Base-by-base conservation (phyloP, 2,113 vertebrate genomes). In the Capreolus pygargus region DNA sequence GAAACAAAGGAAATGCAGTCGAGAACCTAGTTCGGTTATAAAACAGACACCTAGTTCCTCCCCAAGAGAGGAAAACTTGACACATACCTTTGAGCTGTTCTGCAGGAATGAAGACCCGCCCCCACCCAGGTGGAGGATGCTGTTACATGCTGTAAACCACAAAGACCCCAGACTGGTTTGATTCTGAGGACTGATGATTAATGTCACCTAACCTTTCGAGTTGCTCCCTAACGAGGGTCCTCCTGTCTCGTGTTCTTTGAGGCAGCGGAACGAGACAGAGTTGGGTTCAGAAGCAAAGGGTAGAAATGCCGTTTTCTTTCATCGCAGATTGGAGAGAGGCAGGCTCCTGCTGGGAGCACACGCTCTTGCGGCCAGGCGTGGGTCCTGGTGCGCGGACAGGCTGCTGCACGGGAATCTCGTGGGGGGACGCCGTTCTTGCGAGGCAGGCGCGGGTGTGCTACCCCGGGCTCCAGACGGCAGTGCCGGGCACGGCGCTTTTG, bases 341-440 rank as follows among this genome's bases (percentile, higher is more conserved):
- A 54, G 6, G 21, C 21, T 25, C 8, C 43, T 23, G 12, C 50
- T 15, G 19, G 52, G n/a, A 12, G 7, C 33, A 25, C 50, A 36
- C 1, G 7, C 50, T 55, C 50, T 55, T 23, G 11, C 0, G 3
- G 12, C 5, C 81, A 54, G 81, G 50, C 2, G 50, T 55, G 21
- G 81, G 33, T 74, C 6, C 1, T 43, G n/a, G 70, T 25, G 6
- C 23, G 11, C 3, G 70, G 70, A 74, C 19, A 54, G 33, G 52
- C 12, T 36, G 52, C 81, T 25, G 36, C 25, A 15, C 4, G 15
- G 21, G 50, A 54, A 55, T 15, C 33, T 36, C 81, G 12, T 9
- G 19, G 33, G 3, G 7, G 12, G 0, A 4, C 11, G 21, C 5
- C 33, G 30, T 21, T n/a, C 47, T 82, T 3, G 2, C 33, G 21